phyloP scores from a whole-genome alignment of 1,140 invertebrate genomes.

The Sesamia nonagrioides region DNA sequence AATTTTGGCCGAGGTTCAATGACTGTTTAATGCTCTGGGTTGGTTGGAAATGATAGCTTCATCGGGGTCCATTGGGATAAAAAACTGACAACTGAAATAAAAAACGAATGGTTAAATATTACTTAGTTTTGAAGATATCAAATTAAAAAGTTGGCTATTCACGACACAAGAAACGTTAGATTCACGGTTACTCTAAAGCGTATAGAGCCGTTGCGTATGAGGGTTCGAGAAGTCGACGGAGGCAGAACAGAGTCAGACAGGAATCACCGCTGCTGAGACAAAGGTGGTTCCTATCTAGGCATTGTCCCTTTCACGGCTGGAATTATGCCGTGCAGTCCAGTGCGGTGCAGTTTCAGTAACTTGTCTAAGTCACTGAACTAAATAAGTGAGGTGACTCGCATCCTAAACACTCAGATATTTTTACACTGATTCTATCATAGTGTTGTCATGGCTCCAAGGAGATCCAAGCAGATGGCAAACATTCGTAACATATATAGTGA shows the following conservation, averaged over 20 bases:
- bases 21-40: conserved; percentile 63
- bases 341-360: too few relatives aligned
- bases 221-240: conserved; percentile 48
- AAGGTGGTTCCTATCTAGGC: conserved; percentile 76
- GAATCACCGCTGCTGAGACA: conserved; percentile 72
- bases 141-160: conserved; percentile 50
- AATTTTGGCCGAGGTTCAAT: background rate
- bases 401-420: background rate
- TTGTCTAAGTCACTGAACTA: background rate
- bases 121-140: conserved; percentile 43
- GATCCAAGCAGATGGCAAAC: conserved; percentile 35
- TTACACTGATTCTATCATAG: conserved; percentile 42
- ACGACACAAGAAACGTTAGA: conserved; percentile 17
- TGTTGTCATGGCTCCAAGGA: conserved; percentile 33
- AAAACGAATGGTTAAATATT: conserved; percentile 47
- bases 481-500: conserved; percentile 29
- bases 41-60: conserved; percentile 80
- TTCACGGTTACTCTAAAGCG: conserved; percentile 56
- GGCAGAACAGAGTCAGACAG: conserved; percentile 49
- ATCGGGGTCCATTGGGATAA: conserved; percentile 78
- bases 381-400: conserved; percentile 1
- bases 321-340: background rate
- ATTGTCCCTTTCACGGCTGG: conserved; percentile 64
- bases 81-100: conserved; percentile 28
- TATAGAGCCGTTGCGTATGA: conserved; percentile 64